Evolutionary conservation across 2,113 vertebrate genomes (phyloP).

Genomic region (Tamias sibiricus): DNA sequence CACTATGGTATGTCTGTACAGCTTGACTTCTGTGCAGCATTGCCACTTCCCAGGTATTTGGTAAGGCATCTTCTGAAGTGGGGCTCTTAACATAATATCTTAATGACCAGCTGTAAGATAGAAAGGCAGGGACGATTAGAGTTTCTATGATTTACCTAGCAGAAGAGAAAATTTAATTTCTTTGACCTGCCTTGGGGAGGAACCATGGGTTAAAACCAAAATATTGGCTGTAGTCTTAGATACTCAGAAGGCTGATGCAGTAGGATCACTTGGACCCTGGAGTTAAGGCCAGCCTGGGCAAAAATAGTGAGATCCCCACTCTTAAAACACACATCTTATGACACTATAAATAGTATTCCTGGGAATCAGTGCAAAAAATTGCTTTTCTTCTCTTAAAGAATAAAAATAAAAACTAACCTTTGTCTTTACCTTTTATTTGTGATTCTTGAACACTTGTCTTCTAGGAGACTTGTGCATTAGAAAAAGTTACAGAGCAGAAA

Average conservation of each 20-base stretch:
- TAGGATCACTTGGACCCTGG: background rate
- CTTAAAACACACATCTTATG: background rate
- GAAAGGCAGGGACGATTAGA: background rate
- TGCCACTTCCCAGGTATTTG: too few relatives aligned
- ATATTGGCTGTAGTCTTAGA: background rate
- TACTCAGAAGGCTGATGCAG: background rate
- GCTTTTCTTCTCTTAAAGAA: background rate
- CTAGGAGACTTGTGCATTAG: background rate
- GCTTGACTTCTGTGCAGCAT: too few relatives aligned
- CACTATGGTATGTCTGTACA: background rate
- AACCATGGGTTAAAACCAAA: background rate
- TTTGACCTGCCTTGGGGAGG: background rate
- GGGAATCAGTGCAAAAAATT: constrained; percentile 37
- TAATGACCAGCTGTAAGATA: background rate
- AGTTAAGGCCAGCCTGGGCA: background rate
- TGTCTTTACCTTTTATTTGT: constrained; percentile 28
- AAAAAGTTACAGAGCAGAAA: constrained; percentile 69
- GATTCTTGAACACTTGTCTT: constrained; percentile 45
- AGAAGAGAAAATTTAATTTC: background rate
- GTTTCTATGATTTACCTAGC: too few relatives aligned
- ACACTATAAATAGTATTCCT: constrained; percentile 24
- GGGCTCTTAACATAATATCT: background rate
- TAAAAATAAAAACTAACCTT: background rate
- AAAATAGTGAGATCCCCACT: background rate
- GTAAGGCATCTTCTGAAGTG: background rate